Evolutionary conservation across 2,113 vertebrate species (phyloP), one percentile per base, ranked within the genome.

Genomic region (Mustela nigripes): DNA sequence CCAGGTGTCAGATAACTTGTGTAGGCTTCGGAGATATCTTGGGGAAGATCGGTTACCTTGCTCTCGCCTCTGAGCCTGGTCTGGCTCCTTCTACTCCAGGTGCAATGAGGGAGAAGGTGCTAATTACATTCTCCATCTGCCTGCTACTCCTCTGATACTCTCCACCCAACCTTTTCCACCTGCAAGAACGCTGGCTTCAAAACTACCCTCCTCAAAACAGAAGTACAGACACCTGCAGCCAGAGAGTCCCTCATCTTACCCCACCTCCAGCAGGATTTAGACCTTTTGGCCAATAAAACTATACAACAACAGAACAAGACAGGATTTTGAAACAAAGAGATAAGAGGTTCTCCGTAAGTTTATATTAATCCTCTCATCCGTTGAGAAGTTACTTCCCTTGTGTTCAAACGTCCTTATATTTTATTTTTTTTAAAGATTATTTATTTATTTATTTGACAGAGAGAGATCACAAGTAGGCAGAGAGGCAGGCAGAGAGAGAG

Each of bases 1-100:
- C 26, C 71, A 96, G 80, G 96, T 92, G 42, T 97, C 95, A 16
- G 83, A 39, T 96, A 87, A 92, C 94, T 16, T 45, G 62, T 45
- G 36, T 76, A 42, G 42, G 50, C 16, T 65, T 65, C 79, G 45
- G 58, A 95, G 80, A 33, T 48, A 56, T 2, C 26, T 10, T 18
- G 1, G 48, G 42, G 73, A 73, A 62, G 97, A 96, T 96, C 89
- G 3, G 62, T 96, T 95, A 84, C 94, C 18, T 21, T 2, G 21
- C 33, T 53, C 63, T 93, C 26, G 5, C 65, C 89, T 83, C 93
- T 11, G 71, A 82, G 92, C 63, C 58, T 42, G 39, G 28, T 58
- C 50, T 53, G 80, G 24, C 42, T 81, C 24, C 76, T 71, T 79
- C 90, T 73, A 26, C 80, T 94, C 42, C 8, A 63, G 84, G 63